These are phyloP conservation scores for Vicugna pacos DNA, from an alignment of 2,113 vertebrate genomes.

Conservation along the genomic window DNA sequence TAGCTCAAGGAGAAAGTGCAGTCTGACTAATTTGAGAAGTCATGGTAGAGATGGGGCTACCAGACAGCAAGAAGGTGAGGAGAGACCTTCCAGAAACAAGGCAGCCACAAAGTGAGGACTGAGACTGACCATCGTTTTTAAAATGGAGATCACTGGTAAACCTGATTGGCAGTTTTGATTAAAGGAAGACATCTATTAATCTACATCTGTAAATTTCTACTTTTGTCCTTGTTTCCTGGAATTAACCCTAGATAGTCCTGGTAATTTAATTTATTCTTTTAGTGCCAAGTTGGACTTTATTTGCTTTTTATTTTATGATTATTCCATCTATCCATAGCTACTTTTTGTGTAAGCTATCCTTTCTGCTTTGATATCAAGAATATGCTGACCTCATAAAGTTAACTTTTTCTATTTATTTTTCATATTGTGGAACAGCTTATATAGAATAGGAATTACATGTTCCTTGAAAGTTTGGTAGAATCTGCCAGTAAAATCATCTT, in stretches of 20 bases:
- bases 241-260: neutral
- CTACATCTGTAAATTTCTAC: neutral
- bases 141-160: neutral
- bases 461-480: slow-evolving; percentile 22
- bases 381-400: neutral
- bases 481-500: slow-evolving; percentile 13
- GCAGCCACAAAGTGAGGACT: neutral
- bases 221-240: neutral
- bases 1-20: neutral
- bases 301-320: slow-evolving; percentile 18
- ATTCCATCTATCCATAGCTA: neutral
- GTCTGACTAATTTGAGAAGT: neutral
- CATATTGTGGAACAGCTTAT: neutral
- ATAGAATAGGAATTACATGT: neutral
- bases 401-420: neutral
- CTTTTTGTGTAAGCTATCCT: neutral
- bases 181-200: neutral
- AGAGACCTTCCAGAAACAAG: neutral
- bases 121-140: neutral
- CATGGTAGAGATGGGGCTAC: neutral
- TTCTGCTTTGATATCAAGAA: slow-evolving; percentile 53
- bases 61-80: neutral
- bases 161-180: neutral
- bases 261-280: slow-evolving; percentile 1
- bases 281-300: neutral